Base-by-base conservation (phyloP, 2,113 vertebrate species). In the Hyaena hyaena region DNA sequence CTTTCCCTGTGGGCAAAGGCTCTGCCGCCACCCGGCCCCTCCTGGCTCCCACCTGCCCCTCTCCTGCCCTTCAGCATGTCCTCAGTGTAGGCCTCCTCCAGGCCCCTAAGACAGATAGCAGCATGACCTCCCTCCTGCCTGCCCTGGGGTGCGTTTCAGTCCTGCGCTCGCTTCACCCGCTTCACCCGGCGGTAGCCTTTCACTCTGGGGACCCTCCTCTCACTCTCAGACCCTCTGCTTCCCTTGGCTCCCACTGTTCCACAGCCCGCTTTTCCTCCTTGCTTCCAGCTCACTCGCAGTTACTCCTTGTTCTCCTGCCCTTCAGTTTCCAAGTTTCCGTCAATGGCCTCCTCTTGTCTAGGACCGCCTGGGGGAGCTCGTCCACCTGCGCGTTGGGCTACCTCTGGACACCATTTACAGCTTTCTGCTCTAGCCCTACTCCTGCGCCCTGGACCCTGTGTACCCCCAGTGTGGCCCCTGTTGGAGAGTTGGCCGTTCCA, bases 1-100 rank as follows among this genome's bases (percentile, higher is more conserved):
- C 48, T 81, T 68, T 61, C 2, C 73, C 4, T 3, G 1, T 0
- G 23, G 35, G 19, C 61, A 19, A 7, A 2, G 12, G 3, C 33
- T 45, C 12, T 5, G 5, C 31, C 15, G 12, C 68, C 50, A 10
- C 45, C 84, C 61, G 7, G 14, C 50, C 5, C 5, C 45, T 21
- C 24, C 33, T 65, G 24, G 17, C 80, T 74, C 53, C 63, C 10
- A 26, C 55, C 68, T 35, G 2, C 71, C 48, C 21, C 33, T 76
- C 24, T 45, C 53, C 71, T 48, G 7, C n/a, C 19, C 43, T 24
- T 61, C 21, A 23, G 21, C 58, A 61, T 35, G 39, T 61, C 28
- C 16, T 28, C 33, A 5, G 10, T 48, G 16, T 15, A 2, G 16
- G 19, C 39, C 33, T 48, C 39, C 9, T 23, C n/a, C 17, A 14